Conservation (phyloP, 2,888 invertebrate species). For the Molanna angustata region DNA sequence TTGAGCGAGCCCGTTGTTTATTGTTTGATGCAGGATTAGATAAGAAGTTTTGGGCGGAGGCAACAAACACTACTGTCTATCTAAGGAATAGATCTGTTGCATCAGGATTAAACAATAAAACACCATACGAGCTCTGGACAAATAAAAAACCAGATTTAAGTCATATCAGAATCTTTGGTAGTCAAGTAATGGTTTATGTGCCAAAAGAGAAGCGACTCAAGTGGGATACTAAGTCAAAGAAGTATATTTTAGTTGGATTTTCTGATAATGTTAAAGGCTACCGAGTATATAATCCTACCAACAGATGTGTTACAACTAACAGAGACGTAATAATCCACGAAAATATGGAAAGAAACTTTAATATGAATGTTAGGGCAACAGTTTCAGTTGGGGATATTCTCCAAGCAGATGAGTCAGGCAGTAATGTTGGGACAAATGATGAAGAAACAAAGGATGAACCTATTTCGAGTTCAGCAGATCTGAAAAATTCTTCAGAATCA, state of each 20-base stretch:
- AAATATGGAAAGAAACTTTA: too few relatives aligned
- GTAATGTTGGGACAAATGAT: too few relatives aligned
- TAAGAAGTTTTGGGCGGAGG: not conserved
- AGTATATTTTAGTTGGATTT: not conserved
- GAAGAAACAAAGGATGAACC: too few relatives aligned
- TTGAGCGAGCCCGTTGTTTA: not conserved
- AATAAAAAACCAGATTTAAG: not conserved
- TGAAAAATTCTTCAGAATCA: too few relatives aligned
- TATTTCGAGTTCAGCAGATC: too few relatives aligned
- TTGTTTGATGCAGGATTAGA: not conserved
- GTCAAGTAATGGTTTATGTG: not conserved
- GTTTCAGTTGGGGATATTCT: too few relatives aligned
- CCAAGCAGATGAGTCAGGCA: too few relatives aligned
- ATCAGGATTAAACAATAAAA: not conserved
- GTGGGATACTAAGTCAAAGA: not conserved
- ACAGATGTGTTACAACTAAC: too few relatives aligned
- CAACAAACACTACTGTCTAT: not conserved
- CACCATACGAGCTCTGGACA: constrained; percentile 1
- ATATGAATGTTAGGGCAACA: too few relatives aligned
- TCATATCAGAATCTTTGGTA: not conserved
- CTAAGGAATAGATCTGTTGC: not conserved
- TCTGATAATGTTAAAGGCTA: not conserved
- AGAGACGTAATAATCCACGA: too few relatives aligned
- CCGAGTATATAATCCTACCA: too few relatives aligned
- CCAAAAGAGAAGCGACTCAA: not conserved